phyloP scores from a whole-genome alignment of 2,113 vertebrate species.

The Pteropus alecto region DNA sequence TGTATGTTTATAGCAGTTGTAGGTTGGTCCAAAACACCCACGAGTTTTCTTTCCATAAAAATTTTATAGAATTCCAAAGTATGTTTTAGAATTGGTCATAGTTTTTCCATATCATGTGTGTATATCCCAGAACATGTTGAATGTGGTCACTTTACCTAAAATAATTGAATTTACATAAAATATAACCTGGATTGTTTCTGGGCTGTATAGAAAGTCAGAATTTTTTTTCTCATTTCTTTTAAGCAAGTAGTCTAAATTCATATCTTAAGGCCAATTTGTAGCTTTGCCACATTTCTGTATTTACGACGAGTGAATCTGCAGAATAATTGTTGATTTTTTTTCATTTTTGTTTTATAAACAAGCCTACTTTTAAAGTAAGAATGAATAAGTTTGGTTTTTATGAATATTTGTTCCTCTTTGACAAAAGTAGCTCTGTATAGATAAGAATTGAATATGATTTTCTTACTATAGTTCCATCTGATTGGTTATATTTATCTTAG shows the following conservation, averaged over 20 bases:
- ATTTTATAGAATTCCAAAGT: slow-evolving; percentile 55
- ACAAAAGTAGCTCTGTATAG: slow-evolving; percentile 63
- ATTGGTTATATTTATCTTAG: slow-evolving; percentile 53
- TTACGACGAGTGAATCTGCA: slow-evolving; percentile 76
- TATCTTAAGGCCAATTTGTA: slow-evolving; percentile 68
- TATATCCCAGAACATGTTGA: slow-evolving; percentile 37
- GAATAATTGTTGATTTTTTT: slow-evolving; percentile 76
- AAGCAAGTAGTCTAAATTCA: slow-evolving; percentile 55
- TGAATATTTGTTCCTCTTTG: slow-evolving; percentile 69
- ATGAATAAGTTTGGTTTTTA: slow-evolving; percentile 76
- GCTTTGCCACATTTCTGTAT: slow-evolving; percentile 73
- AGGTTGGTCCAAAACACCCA: not conserved
- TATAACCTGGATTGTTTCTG: slow-evolving; percentile 76
- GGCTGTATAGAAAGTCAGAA: slow-evolving; percentile 74
- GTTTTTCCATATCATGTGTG: slow-evolving; percentile 37
- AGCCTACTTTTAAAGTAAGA: slow-evolving; percentile 71
- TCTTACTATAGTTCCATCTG: slow-evolving; percentile 54
- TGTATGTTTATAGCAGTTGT: slow-evolving; percentile 52
- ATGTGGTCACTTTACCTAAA: slow-evolving; percentile 43
- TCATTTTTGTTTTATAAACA: slow-evolving; percentile 72
- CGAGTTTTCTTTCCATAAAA: slow-evolving; percentile 34
- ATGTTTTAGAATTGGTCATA: slow-evolving; percentile 27
- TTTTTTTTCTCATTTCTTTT: slow-evolving; percentile 53
- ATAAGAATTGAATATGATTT: slow-evolving; percentile 76
- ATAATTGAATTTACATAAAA: slow-evolving; percentile 40